Conservation (phyloP, 1,140 invertebrate species). For the Leptinotarsa defecta region DNA sequence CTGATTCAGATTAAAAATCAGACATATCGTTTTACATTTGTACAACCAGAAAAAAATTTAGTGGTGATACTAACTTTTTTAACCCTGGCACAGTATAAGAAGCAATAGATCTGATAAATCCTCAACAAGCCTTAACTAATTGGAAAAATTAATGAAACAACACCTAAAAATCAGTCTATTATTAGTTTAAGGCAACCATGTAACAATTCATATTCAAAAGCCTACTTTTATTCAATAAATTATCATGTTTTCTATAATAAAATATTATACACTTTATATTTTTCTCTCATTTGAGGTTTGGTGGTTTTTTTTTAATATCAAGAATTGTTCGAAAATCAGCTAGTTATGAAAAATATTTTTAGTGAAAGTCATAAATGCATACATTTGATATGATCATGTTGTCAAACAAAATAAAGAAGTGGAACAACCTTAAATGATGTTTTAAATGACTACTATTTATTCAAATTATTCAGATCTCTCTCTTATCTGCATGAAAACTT, state of each 20-base stretch:
- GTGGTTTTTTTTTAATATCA: neutral
- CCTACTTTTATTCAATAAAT: neutral
- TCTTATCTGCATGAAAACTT: too few species aligned
- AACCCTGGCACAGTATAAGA: too few species aligned
- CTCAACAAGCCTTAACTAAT: neutral
- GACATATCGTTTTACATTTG: too few species aligned
- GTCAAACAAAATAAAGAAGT: too few species aligned
- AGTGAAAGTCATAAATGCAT: neutral
- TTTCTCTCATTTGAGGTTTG: neutral
- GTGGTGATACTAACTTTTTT: too few species aligned
- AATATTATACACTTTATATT: neutral
- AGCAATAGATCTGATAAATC: too few species aligned
- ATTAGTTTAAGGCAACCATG: slow-evolving; percentile 35
- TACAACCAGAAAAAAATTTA: too few species aligned
- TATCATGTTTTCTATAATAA: neutral
- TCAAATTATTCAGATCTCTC: neutral
- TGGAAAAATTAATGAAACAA: slow-evolving; percentile 27
- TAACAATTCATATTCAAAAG: slow-evolving; percentile 26
- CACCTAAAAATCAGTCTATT: slow-evolving; percentile 41
- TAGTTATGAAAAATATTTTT: neutral
- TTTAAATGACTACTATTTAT: too few species aligned
- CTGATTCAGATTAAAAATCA: too few species aligned
- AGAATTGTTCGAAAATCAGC: neutral
- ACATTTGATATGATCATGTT: too few species aligned
- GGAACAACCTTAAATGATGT: too few species aligned